Percentiles rank a stretch among this genome's conserved stretches.
phyloP scores from a whole-genome alignment of 23 tunicate genomes.

The Corella eumyota region DNA sequence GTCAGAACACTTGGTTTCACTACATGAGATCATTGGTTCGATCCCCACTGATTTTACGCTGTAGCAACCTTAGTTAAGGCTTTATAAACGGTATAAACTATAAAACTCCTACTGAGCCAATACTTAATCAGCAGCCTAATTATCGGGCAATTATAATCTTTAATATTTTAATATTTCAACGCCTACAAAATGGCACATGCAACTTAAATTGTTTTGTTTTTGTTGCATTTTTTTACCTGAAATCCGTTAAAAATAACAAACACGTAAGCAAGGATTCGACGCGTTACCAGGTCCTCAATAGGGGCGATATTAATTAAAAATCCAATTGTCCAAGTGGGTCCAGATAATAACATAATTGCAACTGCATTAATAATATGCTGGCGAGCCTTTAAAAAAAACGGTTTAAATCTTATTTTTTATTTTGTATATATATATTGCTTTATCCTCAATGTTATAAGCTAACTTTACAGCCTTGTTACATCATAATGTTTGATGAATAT shows the following conservation, averaged over 20 bases:
- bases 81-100: neutral
- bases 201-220: too few species aligned
- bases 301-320: conserved; percentile 72
- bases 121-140: too few species aligned
- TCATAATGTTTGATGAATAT: too few species aligned
- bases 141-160: too few species aligned
- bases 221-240: too few species aligned
- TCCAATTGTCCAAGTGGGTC: conserved; percentile 84
- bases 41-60: too few species aligned
- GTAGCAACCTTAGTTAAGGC: too few species aligned
- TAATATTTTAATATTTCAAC: neutral
- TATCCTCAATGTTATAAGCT: too few species aligned
- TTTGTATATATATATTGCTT: too few species aligned
- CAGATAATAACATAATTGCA: conserved; percentile 56
- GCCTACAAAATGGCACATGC: neutral
- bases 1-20: too few species aligned
- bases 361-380: conserved; percentile 68
- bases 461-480: too few species aligned
- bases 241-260: conserved; percentile 80
- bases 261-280: conserved; percentile 58
- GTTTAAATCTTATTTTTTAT: neutral
- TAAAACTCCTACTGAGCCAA: neutral
- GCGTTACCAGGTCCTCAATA: conserved; percentile 28
- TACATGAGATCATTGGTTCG: too few species aligned
- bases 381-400: conserved; percentile 29